Conservation (phyloP, 2,113 vertebrate genomes). For the Lasiurus cinereus region DNA sequence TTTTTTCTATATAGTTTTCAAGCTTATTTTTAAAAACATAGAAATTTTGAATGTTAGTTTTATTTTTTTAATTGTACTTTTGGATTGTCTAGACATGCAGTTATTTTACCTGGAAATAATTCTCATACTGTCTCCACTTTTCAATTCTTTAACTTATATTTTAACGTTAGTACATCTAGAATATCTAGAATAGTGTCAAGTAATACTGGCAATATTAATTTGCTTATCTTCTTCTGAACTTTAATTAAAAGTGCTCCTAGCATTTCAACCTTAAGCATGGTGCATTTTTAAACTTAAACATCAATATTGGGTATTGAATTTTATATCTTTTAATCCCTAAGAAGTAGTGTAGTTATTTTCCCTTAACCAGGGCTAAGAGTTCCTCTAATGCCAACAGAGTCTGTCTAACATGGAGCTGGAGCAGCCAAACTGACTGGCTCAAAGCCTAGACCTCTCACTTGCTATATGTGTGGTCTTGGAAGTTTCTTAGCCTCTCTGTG, state of each 20-base stretch:
- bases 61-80: background rate
- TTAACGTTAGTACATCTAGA: background rate
- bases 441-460: background rate
- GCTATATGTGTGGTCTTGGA: background rate
- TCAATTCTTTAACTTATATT: background rate
- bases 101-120: background rate
- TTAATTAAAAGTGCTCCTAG: constrained; percentile 13
- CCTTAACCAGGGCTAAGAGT: background rate
- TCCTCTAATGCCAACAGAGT: background rate
- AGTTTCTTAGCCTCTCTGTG: background rate
- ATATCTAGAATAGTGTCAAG: constrained; percentile 15
- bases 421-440: background rate
- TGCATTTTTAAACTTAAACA: background rate
- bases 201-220: background rate
- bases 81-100: background rate
- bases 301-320: background rate
- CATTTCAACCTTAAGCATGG: background rate
- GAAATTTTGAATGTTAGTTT: background rate
- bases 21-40: background rate
- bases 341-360: background rate
- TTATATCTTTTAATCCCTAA: background rate
- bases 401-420: background rate
- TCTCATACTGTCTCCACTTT: background rate
- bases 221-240: background rate
- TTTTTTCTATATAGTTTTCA: constrained; percentile 22